These are phyloP conservation scores for Lucinisca nassula DNA, from an alignment of 2,888 invertebrate genomes.

Conservation along the genomic window DNA sequence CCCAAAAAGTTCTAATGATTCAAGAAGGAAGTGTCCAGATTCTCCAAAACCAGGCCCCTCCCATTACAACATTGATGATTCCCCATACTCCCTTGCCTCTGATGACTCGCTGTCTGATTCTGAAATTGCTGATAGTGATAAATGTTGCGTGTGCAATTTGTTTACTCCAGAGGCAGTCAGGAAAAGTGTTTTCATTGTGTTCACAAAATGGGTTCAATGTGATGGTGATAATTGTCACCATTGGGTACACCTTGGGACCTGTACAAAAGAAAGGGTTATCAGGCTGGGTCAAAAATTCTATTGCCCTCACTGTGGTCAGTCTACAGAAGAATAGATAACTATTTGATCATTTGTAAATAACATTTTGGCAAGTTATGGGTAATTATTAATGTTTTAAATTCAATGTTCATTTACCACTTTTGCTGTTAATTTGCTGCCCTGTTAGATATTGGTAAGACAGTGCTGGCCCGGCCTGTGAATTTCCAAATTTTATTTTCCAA, in stretches of 20 bases:
- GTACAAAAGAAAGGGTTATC: not conserved
- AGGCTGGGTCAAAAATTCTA: not conserved
- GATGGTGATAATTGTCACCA: not conserved
- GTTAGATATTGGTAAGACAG: no score
- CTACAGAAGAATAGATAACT: not conserved
- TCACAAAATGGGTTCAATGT: not conserved
- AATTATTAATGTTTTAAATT: no score
- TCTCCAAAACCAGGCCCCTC: no score
- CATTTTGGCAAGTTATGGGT: no score
- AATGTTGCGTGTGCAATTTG: not conserved
- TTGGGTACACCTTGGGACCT: not conserved
- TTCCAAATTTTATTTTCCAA: no score
- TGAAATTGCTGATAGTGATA: not conserved
- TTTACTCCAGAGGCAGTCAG: not conserved
- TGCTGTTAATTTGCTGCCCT: no score
- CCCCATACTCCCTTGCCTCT: no score
- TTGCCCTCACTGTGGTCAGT: not conserved
- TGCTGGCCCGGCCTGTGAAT: no score
- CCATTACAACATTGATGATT: no score
- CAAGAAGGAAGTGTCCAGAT: no score
- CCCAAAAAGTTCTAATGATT: no score
- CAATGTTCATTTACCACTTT: no score
- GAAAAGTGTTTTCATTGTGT: not conserved
- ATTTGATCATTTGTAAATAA: not conserved
- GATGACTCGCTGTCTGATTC: not conserved